These are phyloP conservation scores for Sebastes taczanowskii DNA, from an alignment of 2,797 vertebrate species.

Conservation along the genomic window DNA sequence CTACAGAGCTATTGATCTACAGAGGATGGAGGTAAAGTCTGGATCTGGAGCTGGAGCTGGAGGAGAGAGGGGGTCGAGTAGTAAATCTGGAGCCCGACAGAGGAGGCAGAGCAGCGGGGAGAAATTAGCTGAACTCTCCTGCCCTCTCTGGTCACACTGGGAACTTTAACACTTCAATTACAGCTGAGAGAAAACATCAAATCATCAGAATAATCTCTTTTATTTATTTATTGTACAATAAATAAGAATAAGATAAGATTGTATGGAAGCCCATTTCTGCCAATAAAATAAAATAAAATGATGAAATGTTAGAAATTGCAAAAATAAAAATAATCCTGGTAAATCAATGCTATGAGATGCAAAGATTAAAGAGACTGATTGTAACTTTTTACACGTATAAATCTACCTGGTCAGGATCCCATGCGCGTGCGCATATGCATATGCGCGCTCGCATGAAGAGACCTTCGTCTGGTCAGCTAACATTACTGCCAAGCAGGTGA, in stretches of 20 bases:
- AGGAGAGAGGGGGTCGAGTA: neutral
- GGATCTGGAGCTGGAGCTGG: slow-evolving; percentile 25
- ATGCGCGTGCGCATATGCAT: too few relatives aligned
- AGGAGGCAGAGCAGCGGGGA: neutral
- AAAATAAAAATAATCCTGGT: neutral
- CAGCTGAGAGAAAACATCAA: neutral
- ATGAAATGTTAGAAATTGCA: neutral
- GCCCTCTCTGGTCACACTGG: slow-evolving; percentile 60
- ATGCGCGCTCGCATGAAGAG: too few relatives aligned
- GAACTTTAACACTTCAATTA: slow-evolving; percentile 8
- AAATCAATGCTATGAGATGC: neutral
- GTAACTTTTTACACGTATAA: too few relatives aligned
- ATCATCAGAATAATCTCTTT: neutral
- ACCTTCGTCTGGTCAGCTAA: too few relatives aligned
- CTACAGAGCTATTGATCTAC: slow-evolving; percentile 57
- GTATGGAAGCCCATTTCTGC: neutral
- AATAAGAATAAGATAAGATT: neutral
- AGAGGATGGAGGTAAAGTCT: slow-evolving; percentile 55
- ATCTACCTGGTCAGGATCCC: too few relatives aligned
- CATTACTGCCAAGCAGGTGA: too few relatives aligned
- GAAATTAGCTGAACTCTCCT: slow-evolving; percentile 59
- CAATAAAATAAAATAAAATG: neutral
- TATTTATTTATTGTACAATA: neutral
- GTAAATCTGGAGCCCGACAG: neutral
- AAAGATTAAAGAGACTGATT: too few relatives aligned